Evolutionary conservation across 1,140 invertebrate species (phyloP).

Genomic region (Pentalonia nigronervosa): DNA sequence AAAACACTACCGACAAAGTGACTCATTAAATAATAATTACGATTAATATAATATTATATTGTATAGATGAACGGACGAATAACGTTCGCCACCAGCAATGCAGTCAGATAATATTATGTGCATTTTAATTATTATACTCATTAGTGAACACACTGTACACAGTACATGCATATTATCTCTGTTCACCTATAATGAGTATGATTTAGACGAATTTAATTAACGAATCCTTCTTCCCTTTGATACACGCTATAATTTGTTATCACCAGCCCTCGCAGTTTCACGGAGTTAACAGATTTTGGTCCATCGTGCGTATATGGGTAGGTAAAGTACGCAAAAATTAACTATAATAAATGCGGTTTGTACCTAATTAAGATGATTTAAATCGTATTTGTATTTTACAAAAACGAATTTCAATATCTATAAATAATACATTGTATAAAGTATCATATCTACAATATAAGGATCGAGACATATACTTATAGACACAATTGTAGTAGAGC

Average conservation of each 20-base stretch:
- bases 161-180: background rate
- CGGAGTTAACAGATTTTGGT: background rate
- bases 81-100: background rate
- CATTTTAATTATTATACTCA: background rate
- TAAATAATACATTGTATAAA: background rate
- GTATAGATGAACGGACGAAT: no score
- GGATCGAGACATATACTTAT: background rate
- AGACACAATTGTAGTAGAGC: no score
- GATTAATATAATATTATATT: background rate
- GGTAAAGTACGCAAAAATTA: background rate
- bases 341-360: background rate
- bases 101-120: background rate
- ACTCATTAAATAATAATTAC: conserved; percentile 9
- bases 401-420: background rate
- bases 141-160: background rate
- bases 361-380: background rate
- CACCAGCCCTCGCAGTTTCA: background rate
- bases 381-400: background rate
- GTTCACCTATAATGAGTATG: conserved; percentile 1
- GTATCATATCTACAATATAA: background rate
- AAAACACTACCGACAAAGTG: background rate
- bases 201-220: background rate
- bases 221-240: background rate
- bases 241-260: background rate
- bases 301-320: background rate